Evolutionary conservation across 2,888 invertebrate genomes (phyloP), one percentile per base, ranked within the genome.

Genomic region (Ptychoptera contaminata): DNA sequence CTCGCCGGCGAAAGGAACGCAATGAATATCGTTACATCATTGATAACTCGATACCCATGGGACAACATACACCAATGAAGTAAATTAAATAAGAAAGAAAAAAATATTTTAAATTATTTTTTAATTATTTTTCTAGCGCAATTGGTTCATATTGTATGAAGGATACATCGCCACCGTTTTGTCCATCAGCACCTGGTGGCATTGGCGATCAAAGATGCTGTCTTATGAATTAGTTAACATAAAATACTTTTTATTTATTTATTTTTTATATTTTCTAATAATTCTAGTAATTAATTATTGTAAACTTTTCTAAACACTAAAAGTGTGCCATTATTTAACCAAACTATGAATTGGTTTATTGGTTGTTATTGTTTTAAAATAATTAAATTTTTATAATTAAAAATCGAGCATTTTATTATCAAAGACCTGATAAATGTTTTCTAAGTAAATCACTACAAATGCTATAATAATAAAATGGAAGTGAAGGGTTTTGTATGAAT

Each of bases 31-130:
- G 67, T n/a, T 64, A 69, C 39, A 62, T 69, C 38, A 65, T 71
- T 5, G 73, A 74, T 51, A 59, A 76, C 57, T 62, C 73, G 54
- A 71, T 83, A 48, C 61, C 72, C 5, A 71, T 84, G 60, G 84
- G 84, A 1, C 82, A 83, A 54, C 72, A 73, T 41, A 82, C 83
- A 10, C 82, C 83, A 9, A 68, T 74, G 64, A 72, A 73, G 79
- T 80, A 53, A 62, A 62, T 44, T 48, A 30, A 23, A 16, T 14
- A 14, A 37, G 40, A 31, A 29, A 37, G 11, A 2, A 8, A 35
- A 15, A 11, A 9, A 44, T 16, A 31, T 34, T 34, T 15, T 40
- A 15, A 15, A 36, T 37, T 44, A 39, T 30, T 14, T 34, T 16
- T 46, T 40, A 30, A 23, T 47, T 45, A 23, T 44, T 12, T 43